These are phyloP conservation scores for Amblyornis subalaris DNA, from an alignment of 2,113 vertebrate genomes.

Conservation along the genomic window DNA sequence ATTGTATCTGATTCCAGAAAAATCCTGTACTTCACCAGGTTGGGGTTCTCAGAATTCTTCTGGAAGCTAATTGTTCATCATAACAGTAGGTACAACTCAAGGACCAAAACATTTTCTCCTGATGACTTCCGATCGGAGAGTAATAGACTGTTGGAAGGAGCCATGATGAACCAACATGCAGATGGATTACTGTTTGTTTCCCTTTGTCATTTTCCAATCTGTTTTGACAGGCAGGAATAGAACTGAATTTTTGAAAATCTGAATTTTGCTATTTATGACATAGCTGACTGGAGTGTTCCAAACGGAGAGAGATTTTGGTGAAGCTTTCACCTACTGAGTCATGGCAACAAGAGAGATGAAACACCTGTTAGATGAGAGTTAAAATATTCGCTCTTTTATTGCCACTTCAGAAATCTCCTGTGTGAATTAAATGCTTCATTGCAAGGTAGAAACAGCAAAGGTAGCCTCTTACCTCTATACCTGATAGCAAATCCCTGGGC, in stretches of 20 bases:
- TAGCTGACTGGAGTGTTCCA: background rate
- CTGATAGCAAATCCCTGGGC: constrained; percentile 91
- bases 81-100: background rate
- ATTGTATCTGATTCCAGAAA: background rate
- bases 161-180: background rate
- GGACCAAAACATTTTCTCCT: background rate
- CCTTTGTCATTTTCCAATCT: background rate
- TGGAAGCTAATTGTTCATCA: background rate
- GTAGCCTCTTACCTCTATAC: constrained; percentile 80
- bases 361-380: background rate
- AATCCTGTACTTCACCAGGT: background rate
- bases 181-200: background rate
- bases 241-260: background rate
- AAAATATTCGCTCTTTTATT: background rate
- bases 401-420: background rate
- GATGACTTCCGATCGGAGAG: background rate
- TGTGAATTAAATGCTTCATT: background rate
- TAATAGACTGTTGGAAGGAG: background rate
- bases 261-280: background rate
- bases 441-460: background rate
- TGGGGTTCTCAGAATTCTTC: background rate
- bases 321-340: background rate
- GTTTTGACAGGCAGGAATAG: background rate
- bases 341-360: background rate
- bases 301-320: background rate